phyloP scores from a whole-genome alignment of 1,140 invertebrate species.

The Orius insidiosus region DNA sequence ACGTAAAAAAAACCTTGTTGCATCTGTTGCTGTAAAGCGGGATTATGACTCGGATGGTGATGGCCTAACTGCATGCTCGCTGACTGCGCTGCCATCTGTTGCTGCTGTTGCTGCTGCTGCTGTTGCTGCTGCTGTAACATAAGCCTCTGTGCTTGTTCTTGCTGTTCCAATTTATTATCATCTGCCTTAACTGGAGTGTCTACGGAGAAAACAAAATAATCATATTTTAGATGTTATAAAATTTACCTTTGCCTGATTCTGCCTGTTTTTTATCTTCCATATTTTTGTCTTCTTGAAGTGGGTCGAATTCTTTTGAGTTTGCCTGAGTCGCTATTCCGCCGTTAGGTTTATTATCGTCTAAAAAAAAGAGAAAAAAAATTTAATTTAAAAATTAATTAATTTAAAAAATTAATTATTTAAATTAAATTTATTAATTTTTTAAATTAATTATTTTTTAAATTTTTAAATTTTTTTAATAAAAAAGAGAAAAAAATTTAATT shows the following conservation, averaged over 20 bases:
- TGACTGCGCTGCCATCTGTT: background rate
- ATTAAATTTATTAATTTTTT: no score
- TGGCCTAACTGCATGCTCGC: slow-evolving; percentile 12
- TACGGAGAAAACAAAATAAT: background rate
- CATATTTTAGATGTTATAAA: background rate
- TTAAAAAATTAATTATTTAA: no score
- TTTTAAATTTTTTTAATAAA: no score
- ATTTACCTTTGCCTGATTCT: slow-evolving; percentile 14
- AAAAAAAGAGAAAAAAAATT: slow-evolving; percentile 8
- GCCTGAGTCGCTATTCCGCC: slow-evolving; percentile 14
- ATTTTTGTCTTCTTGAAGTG: slow-evolving; percentile 17
- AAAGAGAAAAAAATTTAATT: no score
- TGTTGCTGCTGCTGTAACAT: slow-evolving; percentile 1
- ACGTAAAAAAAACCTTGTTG: slow-evolving; percentile 4
- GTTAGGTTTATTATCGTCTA: slow-evolving; percentile 17
- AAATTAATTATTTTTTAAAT: no score
- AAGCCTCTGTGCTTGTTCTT: slow-evolving; percentile 7
- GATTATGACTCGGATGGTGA: slow-evolving; percentile 10
- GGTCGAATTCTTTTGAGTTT: slow-evolving; percentile 19
- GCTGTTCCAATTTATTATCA: slow-evolving; percentile 3
- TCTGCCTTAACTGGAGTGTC: slow-evolving; percentile 2
- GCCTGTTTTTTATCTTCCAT: slow-evolving; percentile 11
- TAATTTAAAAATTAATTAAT: no score
- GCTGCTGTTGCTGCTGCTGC: slow-evolving; percentile 3
- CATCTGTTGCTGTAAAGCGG: slow-evolving; percentile 12